These are phyloP conservation scores for Athripsodes cinereus DNA, from an alignment of 2,888 invertebrate species.

Conservation along the genomic window DNA sequence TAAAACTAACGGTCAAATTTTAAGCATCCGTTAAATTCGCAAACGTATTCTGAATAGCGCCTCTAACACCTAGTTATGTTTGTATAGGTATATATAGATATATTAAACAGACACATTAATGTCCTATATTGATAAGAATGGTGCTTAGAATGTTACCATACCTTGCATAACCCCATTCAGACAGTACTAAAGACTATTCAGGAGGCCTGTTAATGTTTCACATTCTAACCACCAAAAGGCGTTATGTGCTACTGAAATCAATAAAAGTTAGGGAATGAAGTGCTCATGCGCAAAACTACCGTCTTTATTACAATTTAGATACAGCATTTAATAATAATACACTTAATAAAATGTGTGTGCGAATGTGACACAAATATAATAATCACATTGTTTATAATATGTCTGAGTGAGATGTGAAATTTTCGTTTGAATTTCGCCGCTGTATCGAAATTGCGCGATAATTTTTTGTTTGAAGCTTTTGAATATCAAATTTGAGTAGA, in stretches of 20 bases:
- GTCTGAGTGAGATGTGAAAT: slow-evolving; percentile 5
- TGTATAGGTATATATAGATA: not conserved
- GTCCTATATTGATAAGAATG: slow-evolving; percentile 28
- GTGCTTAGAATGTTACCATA: slow-evolving; percentile 22
- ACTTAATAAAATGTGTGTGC: slow-evolving; percentile 12
- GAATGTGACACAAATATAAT: slow-evolving; percentile 6
- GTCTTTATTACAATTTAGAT: slow-evolving; percentile 27
- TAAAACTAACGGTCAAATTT: too few relatives aligned
- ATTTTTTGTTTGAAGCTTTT: slow-evolving; percentile 26
- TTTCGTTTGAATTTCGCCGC: slow-evolving; percentile 8
- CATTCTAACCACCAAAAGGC: slow-evolving; percentile 41
- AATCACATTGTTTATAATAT: not conserved
- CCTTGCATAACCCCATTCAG: slow-evolving; percentile 32
- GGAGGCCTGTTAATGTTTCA: slow-evolving; percentile 16
- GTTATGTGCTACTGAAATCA: slow-evolving; percentile 66
- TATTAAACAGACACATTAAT: slow-evolving; percentile 25
- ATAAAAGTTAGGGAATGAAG: slow-evolving; percentile 59
- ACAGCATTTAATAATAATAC: slow-evolving; percentile 27
- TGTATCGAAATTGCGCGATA: slow-evolving; percentile 14
- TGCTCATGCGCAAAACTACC: slow-evolving; percentile 46
- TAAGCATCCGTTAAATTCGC: too few relatives aligned
- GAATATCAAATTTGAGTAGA: slow-evolving; percentile 8
- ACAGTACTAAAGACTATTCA: not conserved
- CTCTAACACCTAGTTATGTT: too few relatives aligned
- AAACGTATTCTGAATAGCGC: too few relatives aligned